These are phyloP conservation scores for Pomacea maculata DNA, from an alignment of 1,140 invertebrate genomes.

Conservation along the genomic window DNA sequence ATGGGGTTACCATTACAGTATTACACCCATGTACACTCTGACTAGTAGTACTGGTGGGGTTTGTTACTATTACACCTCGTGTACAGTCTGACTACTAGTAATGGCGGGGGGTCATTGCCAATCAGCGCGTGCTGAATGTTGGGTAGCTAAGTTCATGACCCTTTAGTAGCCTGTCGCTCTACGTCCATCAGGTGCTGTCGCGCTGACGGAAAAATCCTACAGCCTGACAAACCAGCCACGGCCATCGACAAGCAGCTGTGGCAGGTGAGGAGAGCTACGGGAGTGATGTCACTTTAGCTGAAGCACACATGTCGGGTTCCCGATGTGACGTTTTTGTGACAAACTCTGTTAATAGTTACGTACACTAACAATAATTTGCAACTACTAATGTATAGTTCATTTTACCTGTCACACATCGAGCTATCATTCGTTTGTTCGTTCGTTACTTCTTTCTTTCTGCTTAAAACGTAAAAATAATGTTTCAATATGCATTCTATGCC, in stretches of 20 bases:
- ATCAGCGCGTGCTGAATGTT: slow-evolving; percentile 16
- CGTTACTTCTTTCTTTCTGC: background rate
- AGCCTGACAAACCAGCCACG: slow-evolving; percentile 36
- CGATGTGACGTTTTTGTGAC: background rate
- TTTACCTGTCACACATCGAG: background rate
- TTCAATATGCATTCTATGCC: background rate
- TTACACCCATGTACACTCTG: no score
- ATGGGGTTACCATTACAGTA: no score
- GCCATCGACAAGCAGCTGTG: slow-evolving; percentile 43
- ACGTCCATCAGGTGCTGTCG: slow-evolving; percentile 30
- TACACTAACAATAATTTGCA: background rate
- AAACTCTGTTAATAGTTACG: background rate
- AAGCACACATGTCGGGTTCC: background rate
- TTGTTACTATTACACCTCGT: no score
- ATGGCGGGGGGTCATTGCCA: no score
- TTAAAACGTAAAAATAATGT: background rate
- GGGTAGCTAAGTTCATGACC: slow-evolving; percentile 10
- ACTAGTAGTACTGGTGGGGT: no score
- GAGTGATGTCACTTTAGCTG: background rate
- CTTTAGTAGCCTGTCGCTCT: background rate
- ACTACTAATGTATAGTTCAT: background rate
- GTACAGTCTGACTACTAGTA: no score
- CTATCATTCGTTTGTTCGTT: background rate
- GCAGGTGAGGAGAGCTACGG: slow-evolving; percentile 27
- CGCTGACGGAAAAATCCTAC: slow-evolving; percentile 41